These are phyloP conservation scores for Tapirus indicus DNA, from an alignment of 2,797 vertebrate genomes.

Conservation along the genomic window DNA sequence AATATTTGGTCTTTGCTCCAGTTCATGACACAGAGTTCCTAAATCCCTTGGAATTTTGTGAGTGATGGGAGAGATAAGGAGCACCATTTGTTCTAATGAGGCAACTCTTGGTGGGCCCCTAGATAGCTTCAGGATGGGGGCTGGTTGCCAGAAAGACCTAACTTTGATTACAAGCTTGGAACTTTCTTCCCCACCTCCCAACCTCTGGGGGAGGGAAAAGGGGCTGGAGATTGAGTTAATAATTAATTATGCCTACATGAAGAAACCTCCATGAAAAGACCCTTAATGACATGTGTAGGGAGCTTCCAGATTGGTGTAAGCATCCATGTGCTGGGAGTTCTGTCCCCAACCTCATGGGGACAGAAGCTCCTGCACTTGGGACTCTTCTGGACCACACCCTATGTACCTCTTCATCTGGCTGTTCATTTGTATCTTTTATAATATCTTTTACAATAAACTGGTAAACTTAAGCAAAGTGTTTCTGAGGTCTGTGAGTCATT, in stretches of 20 bases:
- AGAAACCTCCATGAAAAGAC: neutral
- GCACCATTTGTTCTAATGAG: neutral
- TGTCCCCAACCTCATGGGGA: neutral
- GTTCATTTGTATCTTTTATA: neutral
- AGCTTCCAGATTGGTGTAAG: neutral
- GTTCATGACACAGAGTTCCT: neutral
- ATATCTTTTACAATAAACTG: neutral
- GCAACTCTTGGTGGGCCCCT: neutral
- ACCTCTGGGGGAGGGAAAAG: neutral
- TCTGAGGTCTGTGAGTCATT: neutral
- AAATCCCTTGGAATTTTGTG: neutral
- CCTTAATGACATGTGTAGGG: neutral
- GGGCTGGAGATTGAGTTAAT: neutral
- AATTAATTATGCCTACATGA: neutral
- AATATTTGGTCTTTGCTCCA: neutral
- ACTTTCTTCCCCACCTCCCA: neutral
- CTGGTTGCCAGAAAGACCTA: neutral
- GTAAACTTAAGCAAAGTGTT: neutral
- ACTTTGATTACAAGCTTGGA: neutral
- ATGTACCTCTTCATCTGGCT: neutral
- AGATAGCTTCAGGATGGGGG: neutral
- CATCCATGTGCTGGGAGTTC: neutral
- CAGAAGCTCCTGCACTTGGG: neutral
- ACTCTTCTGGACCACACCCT: neutral
- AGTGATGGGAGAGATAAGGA: neutral